Evolutionary conservation across 2,113 vertebrate species (phyloP), one percentile per base, ranked within the genome.

Genomic region (Nothoprocta pentlandii): DNA sequence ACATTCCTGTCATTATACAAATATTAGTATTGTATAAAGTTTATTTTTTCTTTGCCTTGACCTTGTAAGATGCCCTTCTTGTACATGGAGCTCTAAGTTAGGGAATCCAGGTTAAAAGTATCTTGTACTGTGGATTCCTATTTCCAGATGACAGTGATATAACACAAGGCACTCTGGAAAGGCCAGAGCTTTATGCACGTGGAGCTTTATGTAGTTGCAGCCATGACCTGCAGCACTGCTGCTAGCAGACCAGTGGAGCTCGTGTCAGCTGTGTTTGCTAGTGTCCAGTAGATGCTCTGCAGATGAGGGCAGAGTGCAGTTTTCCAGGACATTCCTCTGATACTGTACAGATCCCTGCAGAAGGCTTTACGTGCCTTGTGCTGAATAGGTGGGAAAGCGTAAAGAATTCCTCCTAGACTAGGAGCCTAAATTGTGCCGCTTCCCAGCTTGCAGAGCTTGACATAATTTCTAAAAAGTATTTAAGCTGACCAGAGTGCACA

Each of bases 71-170:
- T 62, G 8, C 4, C 13, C 7, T 89, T 5, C 90, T 68, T 34
- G 8, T 80, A 28, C 10, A 3, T 22, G 69, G 64, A 42, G 30
- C 39, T 9, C 4, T 11, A n/a, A 79, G 26, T 49, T 30, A 30
- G 25, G 10, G 19, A 39, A 75, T 74, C 69, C 12, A 51, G 17
- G 15, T 44, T 25, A 21, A 36, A 75, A 79, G 41, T 46, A 13
- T 46, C 5, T 66, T 62, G 28, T 74, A 0, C 16, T 76, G 5
- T 4, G 3, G 16, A 13, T 34, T 47, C 16, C 10, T 39, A 0
- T 81, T 94, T 91, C 87, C 23, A 80, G 58, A 69, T 51, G 39
- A 7, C 34, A 63, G 0, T 69, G 36, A 10, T 5, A 2, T 28
- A 42, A 34, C 15, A 34, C 5, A 49, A 4, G 62, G 15, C 20